Evolutionary conservation across 2,113 vertebrate genomes (phyloP), one percentile per base, ranked within the genome.

Genomic region (Gambusia affinis): DNA sequence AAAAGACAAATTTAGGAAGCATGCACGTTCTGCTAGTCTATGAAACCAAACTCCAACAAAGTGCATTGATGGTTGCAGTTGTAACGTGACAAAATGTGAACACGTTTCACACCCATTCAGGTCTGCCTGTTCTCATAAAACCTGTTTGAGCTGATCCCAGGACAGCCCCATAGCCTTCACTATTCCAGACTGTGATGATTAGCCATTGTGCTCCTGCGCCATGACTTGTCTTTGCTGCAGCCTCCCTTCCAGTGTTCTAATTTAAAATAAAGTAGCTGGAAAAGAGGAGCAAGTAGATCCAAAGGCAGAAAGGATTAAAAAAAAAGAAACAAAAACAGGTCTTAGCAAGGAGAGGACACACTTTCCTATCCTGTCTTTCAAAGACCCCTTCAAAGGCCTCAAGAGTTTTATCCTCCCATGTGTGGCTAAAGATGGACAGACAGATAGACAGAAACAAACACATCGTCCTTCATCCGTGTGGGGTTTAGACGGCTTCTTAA

Each of bases 371-470:
- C 51, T 24, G 31, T 66, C 44, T 68, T 75, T 87, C 86, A 60
- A 54, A 84, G 88, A 78, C 86, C 79, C 72, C 76, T 73, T n/a
- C n/a, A 57, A 87, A 75, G 83, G 85, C 89, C 85, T 79, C 82
- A 82, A 88, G 77, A 80, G 75, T 73, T 81, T 79, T 73, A 85
- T 86, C 86, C 82, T 90, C 83, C 67, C 10, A 72, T 81, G 66
- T 79, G 91, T 61, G 24, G 22, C 3, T 22, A n/a, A 57, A n/a
- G 22, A 57, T 57, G 51, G 51, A 57, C 51, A 57, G 51, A n/a
- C 22, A 57, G 51, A 54, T 19, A 12, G 39, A 47, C 44, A 57
- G 22, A 57, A 57, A 57, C 22, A 57, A 24, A 57, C 51, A 57
- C 51, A 57, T 10, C 8, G 10, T 57, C 51, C 61, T 74, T 64